Evolutionary conservation across 1,140 invertebrate species (phyloP), one percentile per base, ranked within the genome.

Genomic region (Streblospio benedicti): DNA sequence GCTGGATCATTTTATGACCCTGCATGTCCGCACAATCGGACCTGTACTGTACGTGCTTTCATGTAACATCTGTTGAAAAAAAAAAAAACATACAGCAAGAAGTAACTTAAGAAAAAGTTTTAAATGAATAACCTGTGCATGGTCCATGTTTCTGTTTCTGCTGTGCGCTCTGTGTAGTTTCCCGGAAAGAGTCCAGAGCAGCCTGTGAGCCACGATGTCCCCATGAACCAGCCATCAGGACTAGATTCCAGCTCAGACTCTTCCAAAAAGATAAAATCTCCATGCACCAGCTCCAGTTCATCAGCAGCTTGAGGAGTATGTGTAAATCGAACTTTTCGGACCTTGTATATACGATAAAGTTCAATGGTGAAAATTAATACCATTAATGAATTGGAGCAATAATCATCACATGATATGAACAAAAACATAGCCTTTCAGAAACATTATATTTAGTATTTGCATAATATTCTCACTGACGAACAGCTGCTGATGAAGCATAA

Each of bases 121-220:
- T n/a, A n/a, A n/a, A n/a, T n/a, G n/a, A 53, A 23, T 54, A 53
- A 74, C 71, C 84, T 83, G 69, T 93, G 90, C 31, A 92, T 71
- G 3, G 89, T 92, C 91, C 91, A 93, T 1, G 89, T 87, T 78
- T 91, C 89, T 1, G 89, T 91, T 70, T 93, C 90, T 0, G 89
- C 85, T 0, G 88, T 88, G 35, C 87, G 81, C 71, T 86, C 84
- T 0, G 89, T 90, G 63, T 89, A 90, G 68, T 87, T 87, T 45
- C 85, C 83, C 0, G 90, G 90, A 64, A 93, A 79, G 68, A 85
- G 85, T 0, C 90, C 90, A 18, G 83, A 82, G 61, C 70, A 75
- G 28, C 89, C 91, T 9, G 90, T 92, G 20, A 91, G 76, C 89
- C 89, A 93, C 0, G 89, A 92, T 27, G 85, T 86, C 25, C 90